Evolutionary conservation across 2,888 invertebrate genomes (phyloP), one percentile per base, ranked within the genome.

Genomic region (Sphecodes monilicornis): DNA sequence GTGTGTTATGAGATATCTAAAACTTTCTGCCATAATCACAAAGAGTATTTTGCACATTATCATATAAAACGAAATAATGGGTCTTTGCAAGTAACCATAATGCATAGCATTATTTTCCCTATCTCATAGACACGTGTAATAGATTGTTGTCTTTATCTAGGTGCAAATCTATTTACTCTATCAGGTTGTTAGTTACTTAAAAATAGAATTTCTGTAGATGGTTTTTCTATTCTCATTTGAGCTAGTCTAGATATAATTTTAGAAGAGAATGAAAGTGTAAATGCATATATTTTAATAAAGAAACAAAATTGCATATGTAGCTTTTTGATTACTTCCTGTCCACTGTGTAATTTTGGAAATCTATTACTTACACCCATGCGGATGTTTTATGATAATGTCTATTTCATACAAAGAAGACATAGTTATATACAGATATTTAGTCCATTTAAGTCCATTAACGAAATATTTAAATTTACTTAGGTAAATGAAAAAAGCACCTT

Each of bases 61-160:
- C 36, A n/a, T 26, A 22, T 76, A 68, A 72, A 72, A 71, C 39
- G 66, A 76, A 82, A 82, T 66, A 82, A 82, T 66, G 74, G 57
- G 57, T 16, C n/a, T 36, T 60, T 78, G 32, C 54, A 32, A 60
- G 54, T 54, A 66, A 10, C 64, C 46, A n/a, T 66, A 46, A 60
- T n/a, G 46, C n/a, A 36, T 11, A 66, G 46, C 66, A 75, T 43
- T 66, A 26, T 75, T 50, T 66, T 66, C 46, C 75, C 13, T 66
- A 46, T 75, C 46, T 46, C 46, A 36, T 66, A 75, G 36, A 39
- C 43, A 50, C 60, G 41, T 66, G 46, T 32, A 66, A 75, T 46
- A 43, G 43, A 66, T 29, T 36, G 36, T 75, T 46, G 16, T 26
- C 26, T 36, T 43, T 46, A 75, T 46, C 16, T 74, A 43, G 22